Base-by-base conservation (phyloP, 1,140 invertebrate species). In the Neodiprion lecontei region DNA sequence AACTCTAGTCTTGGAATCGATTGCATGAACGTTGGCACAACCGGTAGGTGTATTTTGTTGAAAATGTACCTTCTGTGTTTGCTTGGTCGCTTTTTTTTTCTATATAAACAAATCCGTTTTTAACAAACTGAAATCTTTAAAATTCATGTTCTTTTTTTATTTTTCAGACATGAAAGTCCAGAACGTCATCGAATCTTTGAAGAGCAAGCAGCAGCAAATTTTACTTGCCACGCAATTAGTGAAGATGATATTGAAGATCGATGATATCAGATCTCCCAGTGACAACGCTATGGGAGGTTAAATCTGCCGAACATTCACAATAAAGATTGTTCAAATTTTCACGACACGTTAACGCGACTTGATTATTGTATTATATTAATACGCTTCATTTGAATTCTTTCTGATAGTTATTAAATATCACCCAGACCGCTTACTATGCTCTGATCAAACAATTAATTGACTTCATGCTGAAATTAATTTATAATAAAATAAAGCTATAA, bases 161-260 rank as follows among this genome's bases (percentile, higher is more conserved):
- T 91, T 28, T 28, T 73, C 84, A 95, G 97, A 99, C 89, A 99
- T 99, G 99, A 96, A 96, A 86, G 91, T 91, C 49, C 95, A 99
- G 88, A 95, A 98, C 86, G 98, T 99, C 9, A 96, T 99, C 72
- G 99, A 99, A 89, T 98, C 98, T 0, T 89, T 99, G 21, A 95
- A 96, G 83, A 97, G 97, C 61, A 99, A 99, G 91, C 97, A 96
- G 79, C 98, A 99, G 84, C 99, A 99, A 89, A 96, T 99, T 23
- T 90, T 98, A 28, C 89, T 99, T 72, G 98, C 99, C 1, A 99
- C 98, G 0, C 96, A 99, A 85, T 91, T 99, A 40, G 98, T 99
- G 9, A 98, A 99, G 88, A 99, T 99, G 98, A 99, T 99, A 77
- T 91, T 99, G 66, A 99, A 99, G 89, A 99, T 99, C 75, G 99